Percentiles rank a stretch among this genome's conserved stretches.
These are phyloP conservation scores for Calonectris borealis DNA, from an alignment of 2,113 vertebrate genomes.

Conservation along the genomic window DNA sequence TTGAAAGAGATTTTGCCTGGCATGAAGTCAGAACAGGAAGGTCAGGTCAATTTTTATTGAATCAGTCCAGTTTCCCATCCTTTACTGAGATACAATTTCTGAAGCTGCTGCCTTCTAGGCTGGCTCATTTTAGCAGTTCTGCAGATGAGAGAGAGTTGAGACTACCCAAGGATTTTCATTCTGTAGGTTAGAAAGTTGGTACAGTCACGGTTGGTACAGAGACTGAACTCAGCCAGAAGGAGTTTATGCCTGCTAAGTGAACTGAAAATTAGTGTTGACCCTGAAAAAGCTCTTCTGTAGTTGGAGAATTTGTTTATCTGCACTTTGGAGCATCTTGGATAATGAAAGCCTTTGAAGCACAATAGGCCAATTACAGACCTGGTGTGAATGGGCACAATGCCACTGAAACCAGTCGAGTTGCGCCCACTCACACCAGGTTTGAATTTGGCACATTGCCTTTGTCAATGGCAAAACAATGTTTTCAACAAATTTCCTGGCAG, in stretches of 20 bases:
- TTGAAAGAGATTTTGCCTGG: constrained; percentile 30
- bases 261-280: constrained; percentile 54
- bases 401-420: background rate
- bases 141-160: background rate
- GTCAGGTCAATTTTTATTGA: constrained; percentile 27
- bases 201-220: no score
- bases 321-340: constrained; percentile 56
- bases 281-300: constrained; percentile 60
- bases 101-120: background rate
- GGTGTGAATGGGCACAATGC: constrained; percentile 35
- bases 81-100: constrained; percentile 14
- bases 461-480: constrained; percentile 35
- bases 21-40: constrained; percentile 19
- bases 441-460: constrained; percentile 22
- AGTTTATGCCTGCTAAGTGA: constrained; percentile 17
- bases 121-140: background rate
- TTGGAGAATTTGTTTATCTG: constrained; percentile 60
- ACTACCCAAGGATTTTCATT: background rate
- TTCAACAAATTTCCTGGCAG: constrained; percentile 46
- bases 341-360: constrained; percentile 63
- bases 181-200: background rate
- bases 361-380: constrained; percentile 32
- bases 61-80: background rate
- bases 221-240: background rate
- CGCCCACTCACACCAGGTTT: background rate